These are phyloP conservation scores for Platypus cylindrus DNA, from an alignment of 2,888 invertebrate species.

Conservation along the genomic window DNA sequence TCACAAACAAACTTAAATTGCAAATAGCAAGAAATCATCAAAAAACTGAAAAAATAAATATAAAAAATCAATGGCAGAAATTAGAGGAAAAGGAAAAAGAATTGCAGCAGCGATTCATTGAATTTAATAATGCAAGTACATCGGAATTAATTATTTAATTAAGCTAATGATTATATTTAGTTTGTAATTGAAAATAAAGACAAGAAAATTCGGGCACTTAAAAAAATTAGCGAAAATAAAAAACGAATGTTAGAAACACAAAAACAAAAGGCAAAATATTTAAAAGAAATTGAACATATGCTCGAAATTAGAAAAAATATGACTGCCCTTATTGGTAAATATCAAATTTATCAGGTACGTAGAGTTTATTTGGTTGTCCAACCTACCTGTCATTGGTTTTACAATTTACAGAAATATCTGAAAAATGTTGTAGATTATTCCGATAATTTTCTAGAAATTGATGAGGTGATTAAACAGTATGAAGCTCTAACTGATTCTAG, in stretches of 20 bases:
- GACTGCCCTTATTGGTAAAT: slow-evolving; percentile 44
- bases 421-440: slow-evolving; percentile 42
- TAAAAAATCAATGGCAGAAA: slow-evolving; percentile 17
- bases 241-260: slow-evolving; percentile 39
- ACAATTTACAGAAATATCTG: slow-evolving; percentile 41
- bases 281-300: slow-evolving; percentile 3
- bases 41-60: slow-evolving; percentile 5
- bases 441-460: slow-evolving; percentile 43
- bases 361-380: background rate
- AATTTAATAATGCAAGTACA: slow-evolving; percentile 16
- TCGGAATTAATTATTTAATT: background rate
- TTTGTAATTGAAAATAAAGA: slow-evolving; percentile 52
- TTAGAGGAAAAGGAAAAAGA: slow-evolving; percentile 16
- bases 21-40: slow-evolving; percentile 8
- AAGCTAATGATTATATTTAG: slow-evolving; percentile 24
- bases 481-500: slow-evolving; percentile 50
- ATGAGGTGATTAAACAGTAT: slow-evolving; percentile 50
- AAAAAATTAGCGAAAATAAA: slow-evolving; percentile 44
- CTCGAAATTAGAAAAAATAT: slow-evolving; percentile 22
- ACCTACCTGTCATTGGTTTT: background rate
- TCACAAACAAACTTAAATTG: slow-evolving; percentile 14
- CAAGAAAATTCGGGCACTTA: slow-evolving; percentile 47
- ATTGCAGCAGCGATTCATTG: slow-evolving; percentile 15
- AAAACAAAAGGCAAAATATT: slow-evolving; percentile 29
- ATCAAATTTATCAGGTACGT: slow-evolving; percentile 44